Evolutionary conservation across 2,113 vertebrate species (phyloP), one percentile per base, ranked within the genome.

Genomic region (Canis aureus): DNA sequence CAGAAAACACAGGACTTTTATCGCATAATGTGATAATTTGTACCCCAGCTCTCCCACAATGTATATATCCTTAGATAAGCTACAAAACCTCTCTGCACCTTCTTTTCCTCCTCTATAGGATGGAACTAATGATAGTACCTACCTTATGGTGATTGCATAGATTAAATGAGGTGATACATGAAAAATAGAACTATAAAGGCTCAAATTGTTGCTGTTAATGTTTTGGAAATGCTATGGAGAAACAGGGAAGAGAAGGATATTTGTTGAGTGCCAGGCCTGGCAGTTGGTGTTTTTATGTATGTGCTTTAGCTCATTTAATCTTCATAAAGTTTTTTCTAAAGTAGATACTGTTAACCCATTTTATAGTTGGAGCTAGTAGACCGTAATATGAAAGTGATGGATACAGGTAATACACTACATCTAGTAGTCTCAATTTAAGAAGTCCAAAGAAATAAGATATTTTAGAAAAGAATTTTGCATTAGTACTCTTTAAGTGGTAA

Each of bases 401-500:
- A 53, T 80, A 55, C 27, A 49, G 38, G 57, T 79, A 17, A 49
- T 59, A 71, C 66, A 60, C 9, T 95, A 20, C 11, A 78, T 51
- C 67, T 67, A 57, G 4, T 43, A 71, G 29, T 90, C 23, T 74
- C 55, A 80, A 49, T 86, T 5, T 57, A 83, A 95, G 35, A 90
- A 66, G 5, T 66, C 27, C 23, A 76, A 83, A 88, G n/a, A 84
- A 80, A 88, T 17, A 81, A 27, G 67, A 35, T 79, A 57, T 81
- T 93, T 90, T 80, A 71, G n/a, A 66, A 69, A 76, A 60, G 5
- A 73, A n/a, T 89, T 94, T 91, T 91, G 9, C 23, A 32, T 76
- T 20, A 64, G 25, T 62, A 27, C 51, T 69, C 8, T 79, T 81
- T 79, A 71, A 81, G 35, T 51, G 49, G 59, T 53, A 73, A 95